A percentile compares a stretch with the other conserved stretches of the same genome.
Evolutionary conservation across 2,113 vertebrate genomes (phyloP).

Genomic region (Crotalus viridis): DNA sequence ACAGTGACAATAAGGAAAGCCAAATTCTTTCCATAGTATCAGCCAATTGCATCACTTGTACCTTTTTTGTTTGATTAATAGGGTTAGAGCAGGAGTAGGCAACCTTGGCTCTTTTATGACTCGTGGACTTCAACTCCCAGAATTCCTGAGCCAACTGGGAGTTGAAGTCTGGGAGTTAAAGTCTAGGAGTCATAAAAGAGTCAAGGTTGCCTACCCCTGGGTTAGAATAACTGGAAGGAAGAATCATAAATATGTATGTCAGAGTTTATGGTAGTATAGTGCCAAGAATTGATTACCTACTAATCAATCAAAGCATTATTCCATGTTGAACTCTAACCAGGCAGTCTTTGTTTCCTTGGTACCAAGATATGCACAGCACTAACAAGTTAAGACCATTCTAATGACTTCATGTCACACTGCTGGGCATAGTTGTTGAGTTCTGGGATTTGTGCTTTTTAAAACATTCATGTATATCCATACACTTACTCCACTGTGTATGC

Average conservation of each 20-base stretch:
- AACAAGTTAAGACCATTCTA: too few relatives aligned
- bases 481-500: too few relatives aligned
- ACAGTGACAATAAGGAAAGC: background rate
- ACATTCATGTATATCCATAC: too few relatives aligned
- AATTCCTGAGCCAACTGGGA: too few relatives aligned
- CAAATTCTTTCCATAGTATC: background rate
- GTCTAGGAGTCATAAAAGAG: too few relatives aligned
- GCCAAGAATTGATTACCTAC: background rate
- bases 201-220: too few relatives aligned
- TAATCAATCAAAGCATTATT: background rate
- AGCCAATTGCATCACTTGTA: background rate
- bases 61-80: background rate
- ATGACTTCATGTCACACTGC: background rate
- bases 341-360: background rate
- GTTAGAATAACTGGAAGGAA: background rate
- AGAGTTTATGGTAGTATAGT: too few relatives aligned
- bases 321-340: background rate
- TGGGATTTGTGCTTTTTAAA: background rate
- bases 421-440: background rate
- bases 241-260: background rate
- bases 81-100: background rate
- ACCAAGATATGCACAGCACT: background rate
- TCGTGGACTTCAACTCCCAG: too few relatives aligned
- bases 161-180: too few relatives aligned
- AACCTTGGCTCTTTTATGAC: too few relatives aligned